Evolutionary conservation across 2,888 invertebrate genomes (phyloP), one percentile per base, ranked within the genome.

Genomic region (Tenodera sinensis): DNA sequence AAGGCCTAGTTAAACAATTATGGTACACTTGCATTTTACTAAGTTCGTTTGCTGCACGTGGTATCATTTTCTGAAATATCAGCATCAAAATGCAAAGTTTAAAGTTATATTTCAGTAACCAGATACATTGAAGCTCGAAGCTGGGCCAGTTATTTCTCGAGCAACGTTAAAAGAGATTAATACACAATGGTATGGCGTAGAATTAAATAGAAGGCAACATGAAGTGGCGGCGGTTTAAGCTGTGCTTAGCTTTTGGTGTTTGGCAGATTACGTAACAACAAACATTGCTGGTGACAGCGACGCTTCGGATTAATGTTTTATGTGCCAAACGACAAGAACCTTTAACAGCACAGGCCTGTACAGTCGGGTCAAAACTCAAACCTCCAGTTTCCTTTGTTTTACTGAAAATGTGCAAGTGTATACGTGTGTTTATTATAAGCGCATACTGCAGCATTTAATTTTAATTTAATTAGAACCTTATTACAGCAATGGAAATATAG

Each of bases 31-130:
- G n/a, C n/a, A n/a, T n/a, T n/a, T n/a, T n/a, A n/a, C n/a, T n/a
- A n/a, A n/a, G n/a, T n/a, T 34, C 7, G 3, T 34, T 6, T 7
- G 7, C 0, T 3, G 7, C 7, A 7, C 3, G 0, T 7, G 0
- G 34, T 34, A 34, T 34, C 34, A 34, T 7, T 7, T 34, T 34
- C 7, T 34, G 7, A 34, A 7, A 34, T 34, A 34, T 34, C 34
- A 34, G 34, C 34, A 34, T 7, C 34, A 7, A 34, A 34, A 34
- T 34, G 7, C 0, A 7, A 3, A 34, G 34, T 34, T 34, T 7
- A 34, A 34, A 34, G 3, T 34, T 34, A 34, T 0, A 6, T 34
- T 34, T 34, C 3, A 6, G 34, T 34, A 34, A 34, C 7, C 34
- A 34, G 7, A 34, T 34, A 7, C 34, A 34, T 42, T 12, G 1